Percentiles rank a stretch among this genome's conserved stretches.
Conservation (phyloP, 2,888 invertebrate genomes). For the Cactoblastis cactorum region DNA sequence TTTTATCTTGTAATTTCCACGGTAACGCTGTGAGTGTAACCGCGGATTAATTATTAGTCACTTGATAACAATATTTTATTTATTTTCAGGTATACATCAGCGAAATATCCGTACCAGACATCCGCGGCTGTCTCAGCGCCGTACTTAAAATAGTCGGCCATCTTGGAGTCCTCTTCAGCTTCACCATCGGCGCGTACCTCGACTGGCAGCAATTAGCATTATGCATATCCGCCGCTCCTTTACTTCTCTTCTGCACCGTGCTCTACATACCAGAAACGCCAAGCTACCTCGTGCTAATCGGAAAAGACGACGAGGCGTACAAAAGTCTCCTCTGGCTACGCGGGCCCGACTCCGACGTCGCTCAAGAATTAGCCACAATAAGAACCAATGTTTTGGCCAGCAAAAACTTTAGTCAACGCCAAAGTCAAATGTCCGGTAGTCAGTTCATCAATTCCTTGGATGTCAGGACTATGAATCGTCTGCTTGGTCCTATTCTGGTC, state of each 20-base stretch:
- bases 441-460: conserved; percentile 64
- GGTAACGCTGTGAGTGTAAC: no score
- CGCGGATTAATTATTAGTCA: background rate
- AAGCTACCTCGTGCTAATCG: conserved; percentile 87
- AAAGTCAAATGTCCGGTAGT: conserved; percentile 65
- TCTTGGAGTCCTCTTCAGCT: conserved; percentile 90
- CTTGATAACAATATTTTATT: background rate
- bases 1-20: no score
- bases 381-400: conserved; percentile 83
- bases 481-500: conserved; percentile 86
- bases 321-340: conserved; percentile 88
- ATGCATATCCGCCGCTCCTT: conserved; percentile 87
- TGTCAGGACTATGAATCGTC: conserved; percentile 66
- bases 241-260: conserved; percentile 86
- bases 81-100: conserved; percentile 89
- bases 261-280: conserved; percentile 94
- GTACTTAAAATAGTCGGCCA: conserved; percentile 92
- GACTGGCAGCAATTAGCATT: conserved; percentile 92
- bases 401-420: conserved; percentile 71
- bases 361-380: conserved; percentile 85
- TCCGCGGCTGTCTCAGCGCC: conserved; percentile 92
- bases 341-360: conserved; percentile 89
- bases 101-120: conserved; percentile 92
- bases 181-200: conserved; percentile 89
- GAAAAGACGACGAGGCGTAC: conserved; percentile 82